Evolutionary conservation across 1,140 invertebrate species (phyloP).

Genomic region (Meloidogyne hapla): DNA sequence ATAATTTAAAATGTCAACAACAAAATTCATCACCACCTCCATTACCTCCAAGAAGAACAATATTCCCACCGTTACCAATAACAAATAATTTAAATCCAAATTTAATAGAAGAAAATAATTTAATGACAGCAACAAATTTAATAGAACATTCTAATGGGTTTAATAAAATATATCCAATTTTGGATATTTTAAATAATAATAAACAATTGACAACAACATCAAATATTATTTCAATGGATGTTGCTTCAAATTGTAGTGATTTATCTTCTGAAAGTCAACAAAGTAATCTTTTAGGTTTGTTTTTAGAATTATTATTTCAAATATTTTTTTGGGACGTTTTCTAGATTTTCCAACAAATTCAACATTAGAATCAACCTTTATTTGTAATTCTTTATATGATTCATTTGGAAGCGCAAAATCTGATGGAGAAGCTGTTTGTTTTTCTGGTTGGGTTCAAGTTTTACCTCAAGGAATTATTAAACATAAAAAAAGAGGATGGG

Average conservation of each 20-base stretch:
- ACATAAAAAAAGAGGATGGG: conserved; percentile 27
- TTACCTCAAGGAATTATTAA: conserved; percentile 41
- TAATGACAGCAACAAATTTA: neutral
- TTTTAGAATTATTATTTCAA: neutral
- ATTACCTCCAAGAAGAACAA: conserved; percentile 23
- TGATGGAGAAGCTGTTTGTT: conserved; percentile 45
- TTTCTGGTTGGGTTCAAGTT: conserved; percentile 49
- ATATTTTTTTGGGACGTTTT: neutral
- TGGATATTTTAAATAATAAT: conserved; percentile 17
- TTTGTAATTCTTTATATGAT: conserved; percentile 11
- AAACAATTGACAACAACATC: neutral
- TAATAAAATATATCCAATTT: conserved; percentile 20
- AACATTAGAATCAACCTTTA: neutral
- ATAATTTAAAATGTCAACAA: conserved; percentile 11
- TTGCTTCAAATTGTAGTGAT: conserved; percentile 3
- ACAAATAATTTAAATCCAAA: neutral
- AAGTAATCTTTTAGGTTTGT: conserved; percentile 1
- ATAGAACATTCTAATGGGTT: neutral
- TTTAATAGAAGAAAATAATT: neutral
- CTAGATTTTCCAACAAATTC: neutral
- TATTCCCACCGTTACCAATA: conserved; percentile 3
- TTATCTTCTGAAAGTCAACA: neutral
- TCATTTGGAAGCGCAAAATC: conserved; percentile 25
- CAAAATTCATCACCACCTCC: conserved; percentile 12
- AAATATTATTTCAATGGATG: conserved; percentile 1